Conservation (phyloP, 2,888 invertebrate genomes). For the Eubasilissa splendida region DNA sequence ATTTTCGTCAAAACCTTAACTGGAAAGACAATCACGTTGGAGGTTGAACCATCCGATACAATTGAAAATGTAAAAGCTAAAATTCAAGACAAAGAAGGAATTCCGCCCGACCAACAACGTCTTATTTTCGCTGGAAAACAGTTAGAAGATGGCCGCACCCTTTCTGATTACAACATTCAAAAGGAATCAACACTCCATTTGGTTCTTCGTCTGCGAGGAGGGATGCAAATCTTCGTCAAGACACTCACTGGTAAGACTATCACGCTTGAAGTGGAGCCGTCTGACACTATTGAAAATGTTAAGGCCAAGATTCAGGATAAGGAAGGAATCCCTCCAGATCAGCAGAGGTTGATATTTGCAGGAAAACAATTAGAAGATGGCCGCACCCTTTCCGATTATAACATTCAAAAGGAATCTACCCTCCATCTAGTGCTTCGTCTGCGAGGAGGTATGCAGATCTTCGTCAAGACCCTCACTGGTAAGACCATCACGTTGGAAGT, state of each 20-base stretch:
- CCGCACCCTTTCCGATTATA: constrained; percentile 77
- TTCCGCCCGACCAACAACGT: constrained; percentile 73
- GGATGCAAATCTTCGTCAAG: constrained; percentile 78
- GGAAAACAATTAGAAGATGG: constrained; percentile 80
- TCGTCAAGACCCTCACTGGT: constrained; percentile 84
- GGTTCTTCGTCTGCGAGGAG: constrained; percentile 73
- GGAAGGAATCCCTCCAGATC: constrained; percentile 73
- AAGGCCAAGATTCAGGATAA: constrained; percentile 74
- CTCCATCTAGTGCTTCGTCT: constrained; percentile 74
- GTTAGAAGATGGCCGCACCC: constrained; percentile 72
- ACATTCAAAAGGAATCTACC: constrained; percentile 77
- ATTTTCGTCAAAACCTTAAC: constrained; percentile 75
- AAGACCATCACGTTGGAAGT: constrained; percentile 95
- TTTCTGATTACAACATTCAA: constrained; percentile 76
- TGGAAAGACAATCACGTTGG: constrained; percentile 73
- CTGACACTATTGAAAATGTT: constrained; percentile 76
- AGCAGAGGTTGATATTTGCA: constrained; percentile 76
- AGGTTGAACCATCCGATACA: constrained; percentile 74
- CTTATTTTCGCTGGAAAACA: constrained; percentile 74
- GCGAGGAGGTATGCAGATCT: constrained; percentile 76
- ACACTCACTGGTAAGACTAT: constrained; percentile 76
- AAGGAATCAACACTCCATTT: constrained; percentile 73
- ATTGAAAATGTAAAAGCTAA: constrained; percentile 74
- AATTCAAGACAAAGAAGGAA: constrained; percentile 72
- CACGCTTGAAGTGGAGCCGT: constrained; percentile 73